Evolutionary conservation across 2,888 invertebrate genomes (phyloP), one percentile per base, ranked within the genome.

Genomic region (Sminthurides aquaticus): DNA sequence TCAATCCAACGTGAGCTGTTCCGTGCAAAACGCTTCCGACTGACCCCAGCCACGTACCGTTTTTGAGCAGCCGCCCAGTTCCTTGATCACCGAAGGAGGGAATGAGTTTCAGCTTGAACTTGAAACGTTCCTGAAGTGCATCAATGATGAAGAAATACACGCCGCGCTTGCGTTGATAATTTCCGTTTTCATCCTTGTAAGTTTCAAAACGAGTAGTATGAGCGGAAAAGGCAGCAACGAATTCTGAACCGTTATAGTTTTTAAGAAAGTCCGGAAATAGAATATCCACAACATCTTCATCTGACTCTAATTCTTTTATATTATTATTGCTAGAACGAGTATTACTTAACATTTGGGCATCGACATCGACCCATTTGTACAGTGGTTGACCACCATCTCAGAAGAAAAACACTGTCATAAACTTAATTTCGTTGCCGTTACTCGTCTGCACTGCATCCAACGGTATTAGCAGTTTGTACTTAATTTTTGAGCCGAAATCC

Each of bases 71-170:
- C 0, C 26, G 24, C 1, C 70, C 72, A 1, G 70, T 68, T 1
- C 69, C 70, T 1, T 60, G 62, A 2, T 70, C 72, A 24, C 70
- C 69, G 25, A 60, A 64, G 0, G 72, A 69, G 1, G 70, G 70
- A n/a, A 69, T 62, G 26, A 63, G 62, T 18, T 62, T 20, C 1
- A 56, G 24, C 8, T 66, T 67, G 34, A 72, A 72, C 28, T 72
- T 72, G 49, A 59, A 64, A 25, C 61, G 59, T 0, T n/a, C 49
- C 59, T 64, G 59, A 1, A 72, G 28, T 3, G 66, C 67, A 25
- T 66, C 63, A 22, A 72, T 54, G 1, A 67, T 68, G 2, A 64
- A 43, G 20, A 60, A 57, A 48, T 71, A 71, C 22, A 68, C 27
- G n/a, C 71, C 71, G 8, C 43, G 43, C 43, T 43, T 43, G 11